A percentile compares a stretch with the other conserved stretches of the same genome.
Conservation (phyloP, 2,888 invertebrate species). For the Plebejus argus region DNA sequence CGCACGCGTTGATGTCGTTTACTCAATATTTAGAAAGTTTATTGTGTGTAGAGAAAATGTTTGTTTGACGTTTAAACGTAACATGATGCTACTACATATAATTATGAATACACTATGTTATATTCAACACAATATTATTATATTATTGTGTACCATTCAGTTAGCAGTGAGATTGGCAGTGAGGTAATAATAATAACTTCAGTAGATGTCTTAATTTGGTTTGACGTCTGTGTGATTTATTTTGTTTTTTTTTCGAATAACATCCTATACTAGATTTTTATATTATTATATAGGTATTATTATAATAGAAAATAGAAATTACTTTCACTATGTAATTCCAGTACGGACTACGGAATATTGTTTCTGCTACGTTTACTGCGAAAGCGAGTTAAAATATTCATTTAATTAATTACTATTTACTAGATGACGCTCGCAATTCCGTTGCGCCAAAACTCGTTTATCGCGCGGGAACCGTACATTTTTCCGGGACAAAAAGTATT, state of each 20-base stretch:
- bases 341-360: neutral
- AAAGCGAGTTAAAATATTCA: constrained; percentile 13
- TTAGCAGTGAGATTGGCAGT: too few relatives aligned
- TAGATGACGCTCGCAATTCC: too few relatives aligned
- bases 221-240: too few relatives aligned
- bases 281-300: too few relatives aligned
- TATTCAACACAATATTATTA: too few relatives aligned
- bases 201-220: too few relatives aligned
- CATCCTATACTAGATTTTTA: neutral
- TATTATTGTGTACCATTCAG: too few relatives aligned
- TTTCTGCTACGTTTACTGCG: constrained; percentile 7
- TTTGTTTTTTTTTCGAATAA: too few relatives aligned
- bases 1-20: constrained; percentile 16
- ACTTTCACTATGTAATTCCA: constrained; percentile 1
- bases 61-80: neutral
- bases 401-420: neutral
- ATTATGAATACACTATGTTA: neutral
- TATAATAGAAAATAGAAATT: neutral
- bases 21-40: constrained; percentile 17
- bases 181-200: too few relatives aligned
- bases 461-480: too few relatives aligned
- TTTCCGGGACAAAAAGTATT: too few relatives aligned
- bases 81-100: neutral
- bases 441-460: too few relatives aligned
- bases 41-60: constrained; percentile 14